These are phyloP conservation scores for Ptychadena robeensis DNA, from an alignment of 2,797 vertebrate genomes.

Conservation along the genomic window DNA sequence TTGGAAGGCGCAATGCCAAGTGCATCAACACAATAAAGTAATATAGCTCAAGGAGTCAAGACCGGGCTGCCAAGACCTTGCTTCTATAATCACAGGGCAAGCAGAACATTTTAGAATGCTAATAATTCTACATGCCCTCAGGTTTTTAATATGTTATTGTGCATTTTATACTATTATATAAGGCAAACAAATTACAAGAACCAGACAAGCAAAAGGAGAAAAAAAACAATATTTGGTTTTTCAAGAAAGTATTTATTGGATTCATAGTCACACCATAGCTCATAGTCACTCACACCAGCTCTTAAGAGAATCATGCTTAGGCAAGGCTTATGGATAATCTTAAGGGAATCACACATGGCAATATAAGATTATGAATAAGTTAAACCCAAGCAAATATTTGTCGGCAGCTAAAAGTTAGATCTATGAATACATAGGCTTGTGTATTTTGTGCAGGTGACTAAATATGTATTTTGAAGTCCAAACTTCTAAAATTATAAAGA, in stretches of 20 bases:
- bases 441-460: too few relatives aligned
- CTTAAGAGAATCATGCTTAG: not conserved
- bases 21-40: slow-evolving; percentile 33
- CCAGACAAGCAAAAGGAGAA: not conserved
- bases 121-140: slow-evolving; percentile 40
- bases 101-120: slow-evolving; percentile 41
- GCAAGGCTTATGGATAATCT: not conserved
- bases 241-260: not conserved
- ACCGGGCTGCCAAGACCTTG: slow-evolving; percentile 24
- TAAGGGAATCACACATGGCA: not conserved
- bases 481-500: too few relatives aligned
- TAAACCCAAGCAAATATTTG: not conserved
- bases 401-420: not conserved
- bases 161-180: slow-evolving; percentile 26
- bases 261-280: too few relatives aligned
- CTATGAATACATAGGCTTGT: not conserved
- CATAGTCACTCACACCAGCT: not conserved
- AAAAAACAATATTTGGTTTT: not conserved
- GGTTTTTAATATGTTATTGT: slow-evolving; percentile 44
- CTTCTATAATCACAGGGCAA: slow-evolving; percentile 27
- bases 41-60: slow-evolving; percentile 40
- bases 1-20: slow-evolving; percentile 11
- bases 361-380: not conserved
- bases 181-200: slow-evolving; percentile 26
- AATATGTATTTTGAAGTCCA: too few relatives aligned